These are phyloP conservation scores for Nothocercus nigrocapillus DNA, from an alignment of 2,113 vertebrate species.

Conservation along the genomic window DNA sequence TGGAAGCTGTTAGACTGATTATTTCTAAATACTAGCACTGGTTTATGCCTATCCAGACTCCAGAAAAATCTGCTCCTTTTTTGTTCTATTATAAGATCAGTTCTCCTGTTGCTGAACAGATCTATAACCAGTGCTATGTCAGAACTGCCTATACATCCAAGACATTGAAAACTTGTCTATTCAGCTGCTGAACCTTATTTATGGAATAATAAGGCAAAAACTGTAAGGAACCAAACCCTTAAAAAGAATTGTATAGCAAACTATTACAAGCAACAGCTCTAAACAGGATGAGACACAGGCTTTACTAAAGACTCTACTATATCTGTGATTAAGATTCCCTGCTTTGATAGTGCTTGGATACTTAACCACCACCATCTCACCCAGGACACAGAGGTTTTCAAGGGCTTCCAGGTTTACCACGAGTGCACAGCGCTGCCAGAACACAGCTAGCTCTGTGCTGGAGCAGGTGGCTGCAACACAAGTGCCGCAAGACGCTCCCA, in stretches of 20 bases:
- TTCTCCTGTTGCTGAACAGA: background rate
- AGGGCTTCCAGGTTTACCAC: background rate
- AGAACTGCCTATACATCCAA: background rate
- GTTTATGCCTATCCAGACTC: background rate
- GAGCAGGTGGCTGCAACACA: background rate
- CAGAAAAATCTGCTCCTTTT: background rate
- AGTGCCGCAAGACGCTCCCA: background rate
- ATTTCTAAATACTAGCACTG: background rate
- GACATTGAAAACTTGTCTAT: background rate
- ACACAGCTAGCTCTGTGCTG: background rate
- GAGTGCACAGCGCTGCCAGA: background rate
- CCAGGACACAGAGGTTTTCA: rapidly evolving
- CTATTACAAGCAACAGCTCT: background rate
- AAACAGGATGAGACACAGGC: background rate
- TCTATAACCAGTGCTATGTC: background rate
- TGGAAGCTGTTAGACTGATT: background rate
- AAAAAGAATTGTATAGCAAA: background rate
- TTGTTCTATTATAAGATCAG: background rate
- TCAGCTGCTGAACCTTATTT: background rate
- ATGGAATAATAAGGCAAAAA: background rate
- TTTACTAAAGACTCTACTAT: background rate
- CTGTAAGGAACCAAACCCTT: background rate
- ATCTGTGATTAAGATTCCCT: background rate
- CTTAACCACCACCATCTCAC: background rate
- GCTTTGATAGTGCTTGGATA: background rate